Percentiles rank a stretch among this genome's conserved stretches.
phyloP scores from a whole-genome alignment of 2,113 vertebrate genomes.

The Alouatta palliata region DNA sequence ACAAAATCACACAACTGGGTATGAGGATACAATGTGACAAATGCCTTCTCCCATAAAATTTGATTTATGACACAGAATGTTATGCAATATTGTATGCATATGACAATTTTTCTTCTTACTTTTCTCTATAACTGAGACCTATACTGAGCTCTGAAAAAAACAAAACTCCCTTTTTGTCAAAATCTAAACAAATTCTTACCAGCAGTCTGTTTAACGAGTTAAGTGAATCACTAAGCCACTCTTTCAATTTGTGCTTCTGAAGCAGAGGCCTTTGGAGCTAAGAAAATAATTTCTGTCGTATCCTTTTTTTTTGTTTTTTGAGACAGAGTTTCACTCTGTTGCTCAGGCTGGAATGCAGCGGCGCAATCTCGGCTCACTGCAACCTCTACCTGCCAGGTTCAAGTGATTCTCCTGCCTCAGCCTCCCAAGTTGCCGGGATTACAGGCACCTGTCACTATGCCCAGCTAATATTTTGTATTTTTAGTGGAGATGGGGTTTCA shows the following conservation, averaged over 20 bases:
- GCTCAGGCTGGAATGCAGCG: no score
- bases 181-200: constrained; percentile 58
- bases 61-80: constrained; percentile 16
- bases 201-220: constrained; percentile 52
- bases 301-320: background rate
- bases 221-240: constrained; percentile 54
- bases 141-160: background rate
- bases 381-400: no score
- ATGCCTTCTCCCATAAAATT: background rate
- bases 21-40: background rate
- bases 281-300: constrained; percentile 54
- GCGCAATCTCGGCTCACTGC: no score
- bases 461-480: no score
- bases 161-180: background rate
- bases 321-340: no score
- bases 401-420: no score
- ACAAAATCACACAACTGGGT: background rate
- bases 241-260: constrained; percentile 53
- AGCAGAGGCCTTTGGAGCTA: constrained; percentile 27
- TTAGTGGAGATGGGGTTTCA: no score
- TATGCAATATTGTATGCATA: background rate
- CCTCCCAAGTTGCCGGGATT: no score
- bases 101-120: background rate
- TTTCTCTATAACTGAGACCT: background rate
- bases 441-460: no score